phyloP scores from a whole-genome alignment of 2,113 vertebrate species.

The Triplophysa dalaica region DNA sequence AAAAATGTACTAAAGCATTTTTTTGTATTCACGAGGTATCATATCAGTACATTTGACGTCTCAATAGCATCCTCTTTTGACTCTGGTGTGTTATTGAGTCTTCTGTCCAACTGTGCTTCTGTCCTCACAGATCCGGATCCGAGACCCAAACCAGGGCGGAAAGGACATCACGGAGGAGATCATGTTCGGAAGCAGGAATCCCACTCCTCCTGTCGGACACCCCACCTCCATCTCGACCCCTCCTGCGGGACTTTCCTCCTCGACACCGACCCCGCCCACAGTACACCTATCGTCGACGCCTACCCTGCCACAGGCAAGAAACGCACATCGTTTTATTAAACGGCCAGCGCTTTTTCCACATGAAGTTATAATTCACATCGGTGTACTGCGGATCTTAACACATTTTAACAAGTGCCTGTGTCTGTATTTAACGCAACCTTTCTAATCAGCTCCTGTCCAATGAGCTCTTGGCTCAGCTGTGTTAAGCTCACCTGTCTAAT shows the following conservation, averaged over 20 bases:
- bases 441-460: slow-evolving; percentile 12
- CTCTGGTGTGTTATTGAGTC: slow-evolving; percentile 62
- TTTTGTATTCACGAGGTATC: neutral
- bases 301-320: slow-evolving; percentile 89
- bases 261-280: slow-evolving; percentile 91
- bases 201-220: slow-evolving; percentile 86
- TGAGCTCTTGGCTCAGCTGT: slow-evolving; percentile 15
- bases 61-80: slow-evolving; percentile 1
- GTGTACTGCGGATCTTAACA: neutral
- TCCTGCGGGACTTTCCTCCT: slow-evolving; percentile 82
- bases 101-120: slow-evolving; percentile 59
- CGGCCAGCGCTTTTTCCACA: neutral
- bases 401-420: neutral
- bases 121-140: slow-evolving; percentile 89
- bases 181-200: slow-evolving; percentile 96
- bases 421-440: slow-evolving; percentile 16
- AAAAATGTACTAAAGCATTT: too few species aligned
- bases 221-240: slow-evolving; percentile 87
- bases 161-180: slow-evolving; percentile 98
- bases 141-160: slow-evolving; percentile 97
- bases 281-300: slow-evolving; percentile 83
- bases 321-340: neutral
- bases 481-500: slow-evolving; percentile 37
- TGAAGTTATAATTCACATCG: neutral
- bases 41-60: neutral